These are phyloP conservation scores for Epirrita christyi DNA, from an alignment of 2,888 invertebrate genomes.

Conservation along the genomic window DNA sequence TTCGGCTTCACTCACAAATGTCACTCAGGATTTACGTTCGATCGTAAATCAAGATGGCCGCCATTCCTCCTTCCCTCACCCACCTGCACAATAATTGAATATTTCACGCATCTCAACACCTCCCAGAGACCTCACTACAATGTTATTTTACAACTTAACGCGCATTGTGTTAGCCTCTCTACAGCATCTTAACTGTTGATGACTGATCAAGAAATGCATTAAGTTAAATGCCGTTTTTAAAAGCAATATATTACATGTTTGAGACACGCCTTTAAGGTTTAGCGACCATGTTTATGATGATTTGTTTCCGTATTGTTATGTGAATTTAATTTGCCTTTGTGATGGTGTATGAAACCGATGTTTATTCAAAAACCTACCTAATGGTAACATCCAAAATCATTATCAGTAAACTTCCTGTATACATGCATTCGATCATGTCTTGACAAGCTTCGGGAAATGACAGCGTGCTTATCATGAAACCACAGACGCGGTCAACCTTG, in stretches of 20 bases:
- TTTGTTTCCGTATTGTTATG: constrained; percentile 78
- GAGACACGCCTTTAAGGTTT: constrained; percentile 71
- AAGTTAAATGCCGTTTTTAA: constrained; percentile 80
- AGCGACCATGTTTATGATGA: constrained; percentile 79
- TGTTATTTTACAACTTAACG: constrained; percentile 76
- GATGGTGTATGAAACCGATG: constrained; percentile 51
- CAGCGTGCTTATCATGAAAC: constrained; percentile 17
- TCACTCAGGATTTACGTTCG: constrained; percentile 80
- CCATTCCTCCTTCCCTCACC: constrained; percentile 55
- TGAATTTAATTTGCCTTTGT: constrained; percentile 53
- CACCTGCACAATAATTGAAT: constrained; percentile 83
- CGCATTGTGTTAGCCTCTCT: constrained; percentile 81
- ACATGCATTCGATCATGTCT: constrained; percentile 23
- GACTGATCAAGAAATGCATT: constrained; percentile 81
- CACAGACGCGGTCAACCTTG: constrained; percentile 15
- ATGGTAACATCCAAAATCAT: not conserved
- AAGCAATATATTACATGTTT: constrained; percentile 81
- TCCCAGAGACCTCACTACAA: constrained; percentile 72
- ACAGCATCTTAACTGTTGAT: constrained; percentile 82
- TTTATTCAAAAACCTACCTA: constrained; percentile 14
- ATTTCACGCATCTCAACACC: constrained; percentile 83
- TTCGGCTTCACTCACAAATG: constrained; percentile 78
- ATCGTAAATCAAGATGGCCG: constrained; percentile 83
- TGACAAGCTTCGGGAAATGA: constrained; percentile 26
- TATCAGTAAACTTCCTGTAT: constrained; percentile 21